Evolutionary conservation across 2,113 vertebrate genomes (phyloP).

Genomic region (Nothobranchius furzeri): DNA sequence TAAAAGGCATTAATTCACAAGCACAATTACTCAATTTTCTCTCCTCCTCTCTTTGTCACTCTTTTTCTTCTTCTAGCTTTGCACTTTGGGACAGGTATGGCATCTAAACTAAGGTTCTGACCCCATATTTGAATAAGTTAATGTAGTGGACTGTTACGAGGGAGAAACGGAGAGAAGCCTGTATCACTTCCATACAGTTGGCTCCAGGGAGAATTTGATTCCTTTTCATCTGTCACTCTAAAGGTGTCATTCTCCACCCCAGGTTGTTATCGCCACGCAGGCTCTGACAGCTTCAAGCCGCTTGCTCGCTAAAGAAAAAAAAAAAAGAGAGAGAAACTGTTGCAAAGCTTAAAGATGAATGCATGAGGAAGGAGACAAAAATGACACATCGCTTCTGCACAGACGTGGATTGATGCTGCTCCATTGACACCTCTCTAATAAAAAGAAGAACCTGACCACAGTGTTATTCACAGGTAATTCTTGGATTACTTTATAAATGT

Average conservation of each 20-base stretch:
- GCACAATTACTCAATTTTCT: constrained; percentile 83
- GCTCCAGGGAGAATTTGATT: constrained; percentile 84
- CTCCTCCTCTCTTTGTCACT: constrained; percentile 20
- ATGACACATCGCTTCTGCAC: constrained; percentile 68
- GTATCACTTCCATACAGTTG: constrained; percentile 89
- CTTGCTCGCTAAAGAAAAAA: constrained; percentile 66
- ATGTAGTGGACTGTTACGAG: constrained; percentile 81
- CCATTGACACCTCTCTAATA: constrained; percentile 56
- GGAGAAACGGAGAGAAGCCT: constrained; percentile 74
- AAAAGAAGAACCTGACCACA: constrained; percentile 56
- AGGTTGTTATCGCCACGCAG: constrained; percentile 84
- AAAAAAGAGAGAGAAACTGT: constrained; percentile 24
- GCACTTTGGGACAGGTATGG: constrained; percentile 81
- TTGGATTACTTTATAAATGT: constrained; percentile 68
- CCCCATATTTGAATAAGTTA: constrained; percentile 92
- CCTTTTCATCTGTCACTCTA: constrained; percentile 88
- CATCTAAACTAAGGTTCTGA: constrained; percentile 82
- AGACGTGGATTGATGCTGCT: constrained; percentile 63
- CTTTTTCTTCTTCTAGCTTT: constrained; percentile 66
- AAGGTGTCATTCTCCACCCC: constrained; percentile 89
- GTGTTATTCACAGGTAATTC: constrained; percentile 54
- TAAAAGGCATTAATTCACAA: constrained; percentile 89
- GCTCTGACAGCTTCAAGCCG: constrained; percentile 86
- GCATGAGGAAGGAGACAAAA: constrained; percentile 56
- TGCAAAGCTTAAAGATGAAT: constrained; percentile 65